phyloP scores from a whole-genome alignment of 2,113 vertebrate genomes.

The Notarius quadriscutis region DNA sequence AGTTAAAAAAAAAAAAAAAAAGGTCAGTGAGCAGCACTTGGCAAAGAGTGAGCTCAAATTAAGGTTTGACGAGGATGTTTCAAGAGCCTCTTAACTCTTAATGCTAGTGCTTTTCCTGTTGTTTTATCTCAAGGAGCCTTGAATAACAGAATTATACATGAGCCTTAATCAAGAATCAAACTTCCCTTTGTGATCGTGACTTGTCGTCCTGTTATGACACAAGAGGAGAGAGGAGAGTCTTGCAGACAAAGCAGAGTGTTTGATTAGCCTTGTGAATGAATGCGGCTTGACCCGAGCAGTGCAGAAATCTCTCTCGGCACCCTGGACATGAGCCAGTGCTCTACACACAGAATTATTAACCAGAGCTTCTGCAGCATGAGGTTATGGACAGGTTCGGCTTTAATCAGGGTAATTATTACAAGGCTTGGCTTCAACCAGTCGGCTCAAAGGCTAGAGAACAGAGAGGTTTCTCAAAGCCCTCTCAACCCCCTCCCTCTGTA shows the following conservation, averaged over 20 bases:
- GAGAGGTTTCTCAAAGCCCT: conserved; percentile 4
- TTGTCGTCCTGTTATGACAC: background rate
- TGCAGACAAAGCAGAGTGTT: background rate
- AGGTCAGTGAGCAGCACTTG: conserved; percentile 12
- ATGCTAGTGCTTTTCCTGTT: background rate
- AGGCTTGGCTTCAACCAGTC: conserved; percentile 2
- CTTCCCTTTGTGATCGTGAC: background rate
- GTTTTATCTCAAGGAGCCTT: conserved; percentile 26
- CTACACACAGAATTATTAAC: conserved; percentile 19
- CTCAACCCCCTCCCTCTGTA: background rate
- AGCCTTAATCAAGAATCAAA: background rate
- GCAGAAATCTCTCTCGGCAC: background rate
- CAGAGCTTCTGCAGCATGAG: conserved; percentile 5
- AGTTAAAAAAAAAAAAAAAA: background rate
- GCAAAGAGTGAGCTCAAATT: background rate
- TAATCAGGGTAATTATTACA: conserved; percentile 14
- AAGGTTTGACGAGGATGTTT: conserved; percentile 7
- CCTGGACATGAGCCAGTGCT: background rate
- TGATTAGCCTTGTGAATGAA: conserved; percentile 28
- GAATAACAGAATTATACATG: background rate
- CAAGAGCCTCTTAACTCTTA: conserved; percentile 13
- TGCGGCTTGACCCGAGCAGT: conserved; percentile 1
- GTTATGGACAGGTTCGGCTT: conserved; percentile 7
- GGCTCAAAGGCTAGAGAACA: conserved; percentile 13
- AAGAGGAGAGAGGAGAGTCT: background rate